Base-by-base conservation (phyloP, 92 coral and sea anemone species). In the Phymanthus crucifer region DNA sequence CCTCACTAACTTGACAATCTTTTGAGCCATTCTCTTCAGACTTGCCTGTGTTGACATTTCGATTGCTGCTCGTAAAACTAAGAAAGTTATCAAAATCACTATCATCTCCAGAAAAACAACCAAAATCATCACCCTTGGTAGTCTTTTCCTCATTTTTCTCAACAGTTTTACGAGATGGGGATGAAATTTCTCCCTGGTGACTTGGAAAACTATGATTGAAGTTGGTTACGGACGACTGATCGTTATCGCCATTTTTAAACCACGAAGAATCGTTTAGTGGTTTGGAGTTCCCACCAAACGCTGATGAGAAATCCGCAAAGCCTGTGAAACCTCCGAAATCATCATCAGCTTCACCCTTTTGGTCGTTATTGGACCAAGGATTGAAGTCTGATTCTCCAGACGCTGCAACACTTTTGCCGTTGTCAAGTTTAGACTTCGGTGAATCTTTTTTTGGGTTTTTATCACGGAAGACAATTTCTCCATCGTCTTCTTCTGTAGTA, bases 401-500 rank as follows among this genome's bases (percentile, higher is more conserved):
- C 12, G 21, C 45, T 6, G 27, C 9, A 17, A 33, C 68, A 27
- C 14, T 27, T 6, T 61, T 27, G 21, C 9, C 72, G 26, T 40
- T 77, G 38, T 38, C 72, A 35, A 64, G 43, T 40, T 66, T 77
- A 45, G 71, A 80, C 43, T 78, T 70, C 0, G 86, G 77, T 21
- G 89, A 78, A 40, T 80, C 78, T 78, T 92, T 92, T 43, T 47
- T 48, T n/a, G 27, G 83, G 35, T 79, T 88, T 61, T 50, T 36
- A 77, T 81, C 76, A 71, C 80, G 73, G 70, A 95, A 95, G 24
- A 93, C 98, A 76, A 93, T 91, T 68, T 88, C 92, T 36, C 89
- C 88, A 23, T 89, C 94, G 65, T 91, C 95, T 45, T 96, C 98
- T 72, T 93, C 99, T 11, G 79, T 85, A 58, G 61, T 87, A 66